Evolutionary conservation across 2,888 invertebrate species (phyloP), one percentile per base, ranked within the genome.

Genomic region (Linnaemya tessellans): DNA sequence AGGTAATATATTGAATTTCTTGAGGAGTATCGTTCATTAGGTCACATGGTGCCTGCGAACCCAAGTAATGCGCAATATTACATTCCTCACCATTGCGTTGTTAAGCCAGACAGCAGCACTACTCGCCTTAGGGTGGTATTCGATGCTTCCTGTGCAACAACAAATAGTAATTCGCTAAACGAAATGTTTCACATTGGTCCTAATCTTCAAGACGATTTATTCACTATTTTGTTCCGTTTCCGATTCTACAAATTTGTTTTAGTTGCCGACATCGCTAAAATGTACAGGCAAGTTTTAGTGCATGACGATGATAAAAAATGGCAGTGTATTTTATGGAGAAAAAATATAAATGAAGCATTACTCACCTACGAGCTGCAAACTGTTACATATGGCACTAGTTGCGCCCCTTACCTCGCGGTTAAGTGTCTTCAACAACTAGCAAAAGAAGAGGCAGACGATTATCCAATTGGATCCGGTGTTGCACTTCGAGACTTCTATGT

Each of bases 401-500:
- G 84, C 8, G 87, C 87, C 18, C 83, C 86, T 25, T 87, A 84
- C 8, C 56, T 79, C 2, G 56, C 65, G 1, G 35, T 58, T 20
- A 75, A 67, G 15, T 74, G 67, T 56, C 15, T 70, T 3, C 77
- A 77, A 4, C 70, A 82, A 30, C 4, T 81, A 0, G 64, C 68
- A 8, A n/a, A 22, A 0, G 80, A 87, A 9, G 80, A 88, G 51
- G 20, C 30, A 9, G 1, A 15, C 0, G 77, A 80, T 18, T 88
- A 54, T 64, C 88, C 88, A 3, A 18, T 84, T 13, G 89, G 86
- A n/a, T 30, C 84, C 9, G 54, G 51, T 22, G 65, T 77, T 3
- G 56, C 87, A 7, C 58, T 67, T 10, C 68, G 56, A 9, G 84
- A 88, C 65, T 87, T 88, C 65, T 88, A 88, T 38, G 84, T 87